Percentiles rank a stretch among this genome's conserved stretches.
phyloP scores from a whole-genome alignment of 2,888 invertebrate genomes.

The Rosalia funebris region DNA sequence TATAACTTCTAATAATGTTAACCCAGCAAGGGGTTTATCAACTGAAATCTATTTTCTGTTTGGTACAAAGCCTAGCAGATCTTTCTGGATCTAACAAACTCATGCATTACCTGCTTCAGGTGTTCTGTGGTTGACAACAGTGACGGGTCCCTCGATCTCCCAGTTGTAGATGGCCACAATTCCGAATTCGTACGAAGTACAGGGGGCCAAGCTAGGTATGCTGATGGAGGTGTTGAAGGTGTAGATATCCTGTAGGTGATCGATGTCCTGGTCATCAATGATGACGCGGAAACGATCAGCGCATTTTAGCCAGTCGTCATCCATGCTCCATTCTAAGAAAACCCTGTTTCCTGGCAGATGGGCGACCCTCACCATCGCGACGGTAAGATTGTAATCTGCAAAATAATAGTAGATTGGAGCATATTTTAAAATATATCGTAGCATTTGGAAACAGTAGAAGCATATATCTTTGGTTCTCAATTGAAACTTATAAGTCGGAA shows the following conservation, averaged over 20 bases:
- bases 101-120: neutral
- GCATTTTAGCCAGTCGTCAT: neutral
- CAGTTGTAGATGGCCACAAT: slow-evolving; percentile 6
- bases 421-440: no score
- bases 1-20: no score
- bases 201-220: slow-evolving; percentile 1
- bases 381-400: neutral
- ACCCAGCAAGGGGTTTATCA: no score
- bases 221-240: neutral
- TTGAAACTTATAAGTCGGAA: no score
- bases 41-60: no score
- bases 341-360: neutral
- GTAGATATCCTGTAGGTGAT: neutral
- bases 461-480: no score
- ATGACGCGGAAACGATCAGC: neutral
- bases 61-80: no score
- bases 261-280: neutral
- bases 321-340: neutral
- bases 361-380: neutral
- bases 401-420: no score
- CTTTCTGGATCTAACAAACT: no score
- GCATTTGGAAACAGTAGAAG: no score
- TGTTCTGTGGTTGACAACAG: neutral
- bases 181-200: slow-evolving; percentile 1
- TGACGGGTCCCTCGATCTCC: neutral